Base-by-base conservation (phyloP, 2,113 vertebrate species). In the Hyaena hyaena region DNA sequence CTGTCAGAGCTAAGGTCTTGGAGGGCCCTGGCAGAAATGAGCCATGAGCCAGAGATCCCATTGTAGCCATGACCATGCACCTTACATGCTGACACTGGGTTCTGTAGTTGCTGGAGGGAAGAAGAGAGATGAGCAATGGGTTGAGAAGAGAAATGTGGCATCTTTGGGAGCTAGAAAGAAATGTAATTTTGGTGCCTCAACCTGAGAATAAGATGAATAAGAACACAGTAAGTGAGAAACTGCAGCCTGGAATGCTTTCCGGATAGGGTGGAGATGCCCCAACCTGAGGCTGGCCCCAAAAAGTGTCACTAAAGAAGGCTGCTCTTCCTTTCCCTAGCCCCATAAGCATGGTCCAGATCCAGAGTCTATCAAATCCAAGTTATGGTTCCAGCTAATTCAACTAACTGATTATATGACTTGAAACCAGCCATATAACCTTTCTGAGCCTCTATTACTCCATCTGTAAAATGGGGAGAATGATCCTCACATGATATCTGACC, bases 41-140 rank as follows among this genome's bases (percentile, higher is more conserved):
- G 12, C 4, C 0, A 8, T 83, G 61, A 69, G 35, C 39, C 66
- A 68, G 55, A 65, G 23, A 7, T 16, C 50, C 21, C 35, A 15
- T 0, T 10, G 0, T 9, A 31, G 33, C 50, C 15, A 2, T 24
- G 10, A 0, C 23, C 4, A 0, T 43, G 24, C 28, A 33, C 73
- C 84, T 73, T 12, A 11, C 15, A 2, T 61, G 63, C 77, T 93
- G 48, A 17, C 2, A 0, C 23, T 24, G 68, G 17, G 8, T 53
- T 96, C 90, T 58, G n/a, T 33, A 8, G 15, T 43, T 0, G 2
- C 79, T 87, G 19, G 68, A 92, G 48, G 1, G 76, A 65, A 33
- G 73, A 11, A 53, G 33, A 16, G 66, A 66, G n/a, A 24, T 35
- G 28, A 88, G 43, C 26, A 50, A 76, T 48, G 26, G 15, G 4